Percentiles rank a stretch among this genome's conserved stretches.
These are phyloP conservation scores for Apodemia zela DNA, from an alignment of 2,888 invertebrate species.

Conservation along the genomic window DNA sequence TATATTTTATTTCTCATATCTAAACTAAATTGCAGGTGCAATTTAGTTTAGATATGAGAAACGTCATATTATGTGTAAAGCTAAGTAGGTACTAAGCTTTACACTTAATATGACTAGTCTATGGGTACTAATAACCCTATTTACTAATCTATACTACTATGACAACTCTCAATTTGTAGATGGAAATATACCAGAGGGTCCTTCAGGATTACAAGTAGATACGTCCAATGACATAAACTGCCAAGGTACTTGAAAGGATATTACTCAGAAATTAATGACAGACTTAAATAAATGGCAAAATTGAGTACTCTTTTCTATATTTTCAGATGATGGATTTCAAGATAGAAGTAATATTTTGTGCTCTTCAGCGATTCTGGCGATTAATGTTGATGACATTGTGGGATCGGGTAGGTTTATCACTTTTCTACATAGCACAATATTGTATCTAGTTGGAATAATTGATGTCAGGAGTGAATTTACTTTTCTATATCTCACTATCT, in stretches of 20 bases:
- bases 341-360: slow-evolving; percentile 4
- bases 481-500: slow-evolving; percentile 4
- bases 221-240: slow-evolving; percentile 3
- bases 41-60: slow-evolving; percentile 4
- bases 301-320: slow-evolving; percentile 4
- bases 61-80: slow-evolving; percentile 3
- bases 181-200: slow-evolving; percentile 3
- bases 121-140: slow-evolving; percentile 3
- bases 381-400: slow-evolving; percentile 3
- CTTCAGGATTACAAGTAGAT: slow-evolving; percentile 3
- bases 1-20: slow-evolving; percentile 4
- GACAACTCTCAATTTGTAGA: slow-evolving; percentile 3
- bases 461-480: slow-evolving; percentile 3
- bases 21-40: slow-evolving; percentile 1
- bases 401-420: slow-evolving; percentile 2
- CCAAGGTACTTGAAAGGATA: slow-evolving; percentile 3
- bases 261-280: slow-evolving; percentile 4
- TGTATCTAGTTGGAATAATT: slow-evolving; percentile 4
- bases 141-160: slow-evolving; percentile 4
- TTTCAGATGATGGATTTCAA: slow-evolving; percentile 3
- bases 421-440: slow-evolving; percentile 4
- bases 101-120: slow-evolving; percentile 3
- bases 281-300: slow-evolving; percentile 4
- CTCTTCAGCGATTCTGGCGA: slow-evolving; percentile 2
- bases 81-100: slow-evolving; percentile 3